phyloP scores from a whole-genome alignment of 2,113 vertebrate genomes.

The Naja naja region DNA sequence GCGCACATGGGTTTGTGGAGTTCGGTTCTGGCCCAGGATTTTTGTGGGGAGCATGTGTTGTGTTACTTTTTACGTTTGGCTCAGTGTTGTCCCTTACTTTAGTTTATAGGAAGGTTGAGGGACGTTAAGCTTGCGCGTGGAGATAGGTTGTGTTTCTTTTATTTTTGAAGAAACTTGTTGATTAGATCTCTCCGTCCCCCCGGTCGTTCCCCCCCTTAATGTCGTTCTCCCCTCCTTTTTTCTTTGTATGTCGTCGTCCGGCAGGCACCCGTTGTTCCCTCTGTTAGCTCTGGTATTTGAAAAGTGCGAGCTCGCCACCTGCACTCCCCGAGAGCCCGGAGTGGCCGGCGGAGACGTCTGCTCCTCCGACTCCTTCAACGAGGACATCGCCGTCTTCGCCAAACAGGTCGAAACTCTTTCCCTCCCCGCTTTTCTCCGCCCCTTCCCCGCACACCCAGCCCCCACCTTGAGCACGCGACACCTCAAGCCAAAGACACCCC shows the following conservation, averaged over 20 bases:
- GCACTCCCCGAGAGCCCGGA: conserved; percentile 94
- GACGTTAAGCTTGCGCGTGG: not conserved
- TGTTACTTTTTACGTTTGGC: conserved; percentile 15
- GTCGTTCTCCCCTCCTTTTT: conserved; percentile 61
- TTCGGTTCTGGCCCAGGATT: conserved; percentile 38
- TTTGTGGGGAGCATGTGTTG: not conserved
- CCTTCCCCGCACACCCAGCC: not conserved
- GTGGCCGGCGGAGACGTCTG: conserved; percentile 93
- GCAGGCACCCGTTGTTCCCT: conserved; percentile 98
- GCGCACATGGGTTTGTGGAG: conserved; percentile 13
- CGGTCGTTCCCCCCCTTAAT: conserved; percentile 35
- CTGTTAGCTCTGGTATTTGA: conserved; percentile 98
- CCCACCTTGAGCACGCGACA: not conserved
- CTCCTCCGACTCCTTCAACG: conserved; percentile 95
- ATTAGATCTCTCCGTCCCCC: conserved; percentile 62
- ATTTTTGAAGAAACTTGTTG: conserved; percentile 66
- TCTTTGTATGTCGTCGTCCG: conserved; percentile 73
- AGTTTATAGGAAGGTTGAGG: conserved; percentile 1
- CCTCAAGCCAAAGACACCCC: not conserved
- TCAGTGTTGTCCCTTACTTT: not conserved
- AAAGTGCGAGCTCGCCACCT: conserved; percentile 99
- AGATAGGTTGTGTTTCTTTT: not conserved
- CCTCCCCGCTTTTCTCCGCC: not conserved
- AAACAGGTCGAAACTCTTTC: conserved; percentile 79
- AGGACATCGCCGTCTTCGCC: conserved; percentile 95